Base-by-base conservation (phyloP, 2,113 vertebrate genomes). In the Hippocampus guttulatus region DNA sequence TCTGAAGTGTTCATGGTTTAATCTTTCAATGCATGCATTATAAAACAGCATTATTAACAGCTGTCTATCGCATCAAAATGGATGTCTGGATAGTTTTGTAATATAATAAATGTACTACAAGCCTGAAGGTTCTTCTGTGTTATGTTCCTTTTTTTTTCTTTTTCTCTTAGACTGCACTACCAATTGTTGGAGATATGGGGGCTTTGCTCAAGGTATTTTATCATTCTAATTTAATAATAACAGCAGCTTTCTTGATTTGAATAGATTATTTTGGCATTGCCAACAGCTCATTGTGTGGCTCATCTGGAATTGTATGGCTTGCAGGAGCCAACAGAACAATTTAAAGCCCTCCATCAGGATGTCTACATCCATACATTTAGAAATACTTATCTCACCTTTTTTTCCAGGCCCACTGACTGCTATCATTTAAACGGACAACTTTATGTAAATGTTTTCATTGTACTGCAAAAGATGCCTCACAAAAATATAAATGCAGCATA, bases 171-270 rank as follows among this genome's bases (percentile, higher is more conserved):
- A 92, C 95, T 77, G 96, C 97, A 64, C 91, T 99, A 83, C 97
- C 97, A 57, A 95, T 99, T 67, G 87, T 98, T 76, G 94, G 95
- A 90, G 97, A 99, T 77, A 94, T 95, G 77, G 92, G 95, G 20
- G 86, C 92, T 76, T 81, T 95, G 75, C 80, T 98, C 47, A 98
- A 99, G 96, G 97, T 99, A 96, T 68, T 62, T 73, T 43, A 52
- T 62, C 66, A 40, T 75, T 15, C 33, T n/a, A 69, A 41, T 67
- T 67, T 57, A 41, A 70, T 43, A 25, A 74, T 49, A 76, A 77
- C 75, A 68, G 47, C 33, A 72, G 8, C 21, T 76, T 74, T 72
- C 66, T 12, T 70, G 23, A 27, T 65, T 68, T 30, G 55, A 47
- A 30, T 25, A 12, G 45, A 74, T 51, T 61, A 20, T 25, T 6